Conservation (phyloP, 2,888 invertebrate species). For the Cantharis rustica region DNA sequence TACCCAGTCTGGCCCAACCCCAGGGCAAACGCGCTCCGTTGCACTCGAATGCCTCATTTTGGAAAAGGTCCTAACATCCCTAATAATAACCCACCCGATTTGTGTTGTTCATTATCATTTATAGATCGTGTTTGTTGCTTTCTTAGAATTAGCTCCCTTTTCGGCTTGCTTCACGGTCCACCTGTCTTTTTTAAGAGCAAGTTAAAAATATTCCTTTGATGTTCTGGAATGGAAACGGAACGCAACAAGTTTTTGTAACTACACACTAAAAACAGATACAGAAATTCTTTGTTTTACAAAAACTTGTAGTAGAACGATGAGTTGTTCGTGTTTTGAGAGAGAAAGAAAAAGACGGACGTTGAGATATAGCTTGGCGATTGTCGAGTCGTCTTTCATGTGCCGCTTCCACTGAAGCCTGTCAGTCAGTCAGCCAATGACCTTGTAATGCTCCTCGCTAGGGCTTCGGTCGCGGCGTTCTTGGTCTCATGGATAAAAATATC, state of each 20-base stretch:
- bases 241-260: conserved; percentile 19
- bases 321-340: conserved; percentile 7
- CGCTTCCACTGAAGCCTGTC: conserved; percentile 24
- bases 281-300: conserved; percentile 5
- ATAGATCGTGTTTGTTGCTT: conserved; percentile 1
- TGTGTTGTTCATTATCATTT: conserved; percentile 9
- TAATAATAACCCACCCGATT: conserved; percentile 15
- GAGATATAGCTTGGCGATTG: conserved; percentile 13
- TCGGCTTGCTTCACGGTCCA: not conserved
- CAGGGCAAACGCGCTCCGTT: conserved; percentile 15
- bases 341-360: conserved; percentile 13
- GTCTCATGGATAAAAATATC: conserved; percentile 14
- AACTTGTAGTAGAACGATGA: not conserved
- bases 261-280: conserved; percentile 11
- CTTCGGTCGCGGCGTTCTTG: conserved; percentile 1
- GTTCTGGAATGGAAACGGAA: not conserved
- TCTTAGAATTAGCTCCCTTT: conserved; percentile 1
- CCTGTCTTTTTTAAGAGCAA: conserved; percentile 5
- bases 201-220: not conserved
- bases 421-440: conserved; percentile 34
- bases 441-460: conserved; percentile 11
- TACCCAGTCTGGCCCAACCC: conserved; percentile 36
- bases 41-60: conserved; percentile 3
- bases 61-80: conserved; percentile 1
- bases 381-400: conserved; percentile 18